Conservation (phyloP, 1,140 invertebrate genomes). For the Reticulitermes speratus region DNA sequence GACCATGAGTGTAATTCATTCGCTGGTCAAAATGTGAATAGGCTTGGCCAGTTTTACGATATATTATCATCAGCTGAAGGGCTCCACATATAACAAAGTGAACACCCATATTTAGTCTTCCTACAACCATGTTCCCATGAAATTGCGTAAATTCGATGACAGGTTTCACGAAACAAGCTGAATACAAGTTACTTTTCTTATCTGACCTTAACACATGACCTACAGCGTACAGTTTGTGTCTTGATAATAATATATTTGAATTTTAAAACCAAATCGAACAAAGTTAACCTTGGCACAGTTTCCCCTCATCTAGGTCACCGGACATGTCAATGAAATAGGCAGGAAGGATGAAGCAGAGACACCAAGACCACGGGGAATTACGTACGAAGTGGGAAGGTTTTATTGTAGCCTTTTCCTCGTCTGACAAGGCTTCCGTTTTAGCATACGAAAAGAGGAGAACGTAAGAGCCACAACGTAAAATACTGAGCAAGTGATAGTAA, state of each 20-base stretch:
- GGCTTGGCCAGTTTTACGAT: not conserved
- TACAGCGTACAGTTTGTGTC: not conserved
- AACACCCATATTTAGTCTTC: not conserved
- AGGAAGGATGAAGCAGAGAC: not conserved
- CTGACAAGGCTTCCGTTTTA: not conserved
- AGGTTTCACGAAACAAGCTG: not conserved
- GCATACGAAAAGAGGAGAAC: no score
- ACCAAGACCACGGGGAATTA: not conserved
- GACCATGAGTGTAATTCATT: not conserved
- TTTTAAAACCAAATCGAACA: not conserved
- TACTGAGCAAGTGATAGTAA: no score
- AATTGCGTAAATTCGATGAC: no score
- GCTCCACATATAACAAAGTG: not conserved
- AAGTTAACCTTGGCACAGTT: not conserved
- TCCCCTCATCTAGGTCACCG: not conserved
- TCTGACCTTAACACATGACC: not conserved
- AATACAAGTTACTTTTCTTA: not conserved
- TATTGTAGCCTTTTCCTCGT: not conserved
- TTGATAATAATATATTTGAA: not conserved
- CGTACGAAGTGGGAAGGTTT: not conserved
- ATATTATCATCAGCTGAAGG: not conserved
- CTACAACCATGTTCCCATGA: not conserved
- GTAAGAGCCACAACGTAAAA: no score
- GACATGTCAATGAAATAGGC: not conserved
- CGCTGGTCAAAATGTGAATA: not conserved